Evolutionary conservation across 2,888 invertebrate species (phyloP).

Genomic region (Drosophila borborema): DNA sequence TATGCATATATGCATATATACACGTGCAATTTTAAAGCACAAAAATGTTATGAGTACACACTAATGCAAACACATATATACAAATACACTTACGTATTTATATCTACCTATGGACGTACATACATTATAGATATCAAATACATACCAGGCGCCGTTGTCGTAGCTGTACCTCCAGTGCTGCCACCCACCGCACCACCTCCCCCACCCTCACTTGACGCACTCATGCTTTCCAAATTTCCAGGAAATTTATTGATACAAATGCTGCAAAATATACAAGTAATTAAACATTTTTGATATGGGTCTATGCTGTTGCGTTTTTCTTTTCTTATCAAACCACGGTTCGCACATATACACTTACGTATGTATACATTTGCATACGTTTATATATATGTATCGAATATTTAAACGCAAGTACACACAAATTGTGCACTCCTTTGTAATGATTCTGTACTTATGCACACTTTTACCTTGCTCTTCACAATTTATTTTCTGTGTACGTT

Average conservation of each 20-base stretch:
- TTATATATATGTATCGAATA: conserved; percentile 6
- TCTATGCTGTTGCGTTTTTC: conserved; percentile 41
- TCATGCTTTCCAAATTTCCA: conserved; percentile 77
- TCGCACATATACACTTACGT: conserved; percentile 9
- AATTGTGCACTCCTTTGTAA: neutral
- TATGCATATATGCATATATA: conserved; percentile 12
- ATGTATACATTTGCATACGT: conserved; percentile 25
- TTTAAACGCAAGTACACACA: conserved; percentile 12
- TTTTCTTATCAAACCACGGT: conserved; percentile 57
- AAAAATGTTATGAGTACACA: conserved; percentile 68
- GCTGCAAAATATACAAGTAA: conserved; percentile 43
- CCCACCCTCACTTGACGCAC: conserved; percentile 73
- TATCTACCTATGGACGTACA: conserved; percentile 12
- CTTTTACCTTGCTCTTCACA: conserved; percentile 7
- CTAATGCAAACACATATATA: conserved; percentile 37
- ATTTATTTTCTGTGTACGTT: conserved; percentile 12
- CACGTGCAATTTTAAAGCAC: conserved; percentile 42
- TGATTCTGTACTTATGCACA: neutral
- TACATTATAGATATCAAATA: conserved; percentile 44
- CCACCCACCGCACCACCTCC: conserved; percentile 71
- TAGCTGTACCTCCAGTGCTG: conserved; percentile 70
- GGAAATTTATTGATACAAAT: conserved; percentile 72
- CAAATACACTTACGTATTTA: conserved; percentile 22
- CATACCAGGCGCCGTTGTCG: conserved; percentile 77
- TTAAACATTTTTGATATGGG: conserved; percentile 6